Conservation (phyloP, 2,797 vertebrate species). For the Allenopithecus nigroviridis region DNA sequence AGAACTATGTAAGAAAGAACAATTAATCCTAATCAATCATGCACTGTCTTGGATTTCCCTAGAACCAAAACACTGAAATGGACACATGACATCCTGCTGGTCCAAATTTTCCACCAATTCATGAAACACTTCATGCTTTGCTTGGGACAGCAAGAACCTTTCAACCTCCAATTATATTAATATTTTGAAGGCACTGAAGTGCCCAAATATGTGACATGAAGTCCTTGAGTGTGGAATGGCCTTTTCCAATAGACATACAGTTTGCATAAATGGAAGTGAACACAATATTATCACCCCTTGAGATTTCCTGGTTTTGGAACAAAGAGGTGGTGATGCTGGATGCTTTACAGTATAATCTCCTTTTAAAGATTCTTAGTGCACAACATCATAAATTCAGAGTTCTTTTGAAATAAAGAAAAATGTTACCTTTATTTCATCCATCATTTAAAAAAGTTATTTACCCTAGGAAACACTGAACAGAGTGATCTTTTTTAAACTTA, state of each 20-base stretch:
- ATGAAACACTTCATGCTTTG: constrained; percentile 72
- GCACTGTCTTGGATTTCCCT: constrained; percentile 76
- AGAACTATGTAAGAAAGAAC: constrained; percentile 50
- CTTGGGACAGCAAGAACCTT: constrained; percentile 64
- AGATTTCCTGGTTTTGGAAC: neutral
- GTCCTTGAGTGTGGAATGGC: neutral
- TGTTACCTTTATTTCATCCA: neutral
- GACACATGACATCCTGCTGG: constrained; percentile 76
- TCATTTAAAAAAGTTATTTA: neutral
- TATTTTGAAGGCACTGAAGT: constrained; percentile 50
- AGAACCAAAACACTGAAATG: constrained; percentile 78
- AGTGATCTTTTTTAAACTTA: neutral
- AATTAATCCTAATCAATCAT: constrained; percentile 81
- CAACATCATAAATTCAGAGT: neutral
- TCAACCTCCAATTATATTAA: constrained; percentile 64
- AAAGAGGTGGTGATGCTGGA: neutral
- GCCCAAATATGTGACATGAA: neutral
- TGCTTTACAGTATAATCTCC: neutral
- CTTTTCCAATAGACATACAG: neutral
- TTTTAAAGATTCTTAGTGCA: neutral
- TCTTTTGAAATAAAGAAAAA: neutral
- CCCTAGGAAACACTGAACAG: neutral
- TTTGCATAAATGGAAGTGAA: neutral
- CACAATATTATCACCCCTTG: neutral
- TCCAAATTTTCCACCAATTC: constrained; percentile 80